Percentiles rank a stretch among this genome's conserved stretches.
Conservation (phyloP, 2,113 vertebrate species). For the Alosa alosa region DNA sequence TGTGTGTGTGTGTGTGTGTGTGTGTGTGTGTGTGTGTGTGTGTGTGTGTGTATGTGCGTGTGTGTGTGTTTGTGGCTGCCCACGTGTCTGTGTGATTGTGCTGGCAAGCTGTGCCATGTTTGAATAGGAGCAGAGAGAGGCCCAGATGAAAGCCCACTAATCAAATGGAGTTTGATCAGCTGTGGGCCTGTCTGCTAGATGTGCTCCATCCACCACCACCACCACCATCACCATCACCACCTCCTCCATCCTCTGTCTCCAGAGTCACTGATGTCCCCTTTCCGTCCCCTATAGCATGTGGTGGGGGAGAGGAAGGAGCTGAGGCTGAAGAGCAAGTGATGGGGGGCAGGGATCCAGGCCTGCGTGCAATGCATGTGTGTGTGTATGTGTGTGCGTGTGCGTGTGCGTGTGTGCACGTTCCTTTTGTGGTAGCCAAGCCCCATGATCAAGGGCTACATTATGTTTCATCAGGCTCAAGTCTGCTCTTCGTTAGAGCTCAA, state of each 20-base stretch:
- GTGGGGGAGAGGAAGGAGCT: background rate
- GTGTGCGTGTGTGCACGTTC: background rate
- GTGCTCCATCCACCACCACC: background rate
- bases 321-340: too few species aligned
- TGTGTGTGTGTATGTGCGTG: conserved; percentile 31
- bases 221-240: background rate
- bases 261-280: conserved; percentile 23
- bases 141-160: conserved; percentile 60
- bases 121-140: conserved; percentile 44
- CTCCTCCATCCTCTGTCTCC: background rate
- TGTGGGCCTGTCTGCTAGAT: conserved; percentile 31
- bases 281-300: conserved; percentile 6
- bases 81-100: conserved; percentile 22
- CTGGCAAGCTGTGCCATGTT: conserved; percentile 41
- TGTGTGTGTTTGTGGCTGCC: conserved; percentile 36
- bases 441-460: conserved; percentile 18
- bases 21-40: conserved; percentile 18
- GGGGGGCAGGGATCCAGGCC: background rate
- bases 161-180: conserved; percentile 67
- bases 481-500: conserved; percentile 21
- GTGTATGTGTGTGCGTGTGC: background rate
- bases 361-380: conserved; percentile 23
- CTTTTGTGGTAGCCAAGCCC: background rate
- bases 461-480: background rate
- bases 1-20: conserved; percentile 36